A percentile compares a stretch with the other conserved stretches of the same genome.
phyloP scores from a whole-genome alignment of 1,140 invertebrate species.

The Lordiphosa mommai region DNA sequence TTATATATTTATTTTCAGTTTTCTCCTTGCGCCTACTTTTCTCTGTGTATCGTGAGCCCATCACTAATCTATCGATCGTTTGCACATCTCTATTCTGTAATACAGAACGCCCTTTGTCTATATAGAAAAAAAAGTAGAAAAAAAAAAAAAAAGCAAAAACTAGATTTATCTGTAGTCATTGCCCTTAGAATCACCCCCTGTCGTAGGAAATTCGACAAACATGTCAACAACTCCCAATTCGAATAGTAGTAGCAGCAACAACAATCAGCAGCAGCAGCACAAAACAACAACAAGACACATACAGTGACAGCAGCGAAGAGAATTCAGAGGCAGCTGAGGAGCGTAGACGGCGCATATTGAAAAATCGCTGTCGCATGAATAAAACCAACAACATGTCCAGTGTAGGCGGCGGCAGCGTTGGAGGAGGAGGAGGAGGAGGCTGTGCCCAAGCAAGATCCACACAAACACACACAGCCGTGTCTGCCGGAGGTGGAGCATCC shows the following conservation, averaged over 20 bases:
- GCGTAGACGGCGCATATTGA: constrained; percentile 83
- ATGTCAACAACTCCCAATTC: constrained; percentile 76
- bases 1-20: too few relatives aligned
- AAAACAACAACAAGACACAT: constrained; percentile 51
- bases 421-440: constrained; percentile 40
- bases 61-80: too few relatives aligned
- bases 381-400: constrained; percentile 28
- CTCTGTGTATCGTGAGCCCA: too few relatives aligned
- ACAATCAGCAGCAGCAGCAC: constrained; percentile 36
- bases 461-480: constrained; percentile 19
- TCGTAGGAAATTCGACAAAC: constrained; percentile 34
- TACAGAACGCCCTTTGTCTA: too few relatives aligned
- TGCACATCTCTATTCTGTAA: too few relatives aligned
- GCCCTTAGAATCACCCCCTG: neutral
- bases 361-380: constrained; percentile 81
- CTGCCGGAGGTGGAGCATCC: constrained; percentile 3
- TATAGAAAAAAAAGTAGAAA: neutral
- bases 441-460: constrained; percentile 53
- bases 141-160: neutral
- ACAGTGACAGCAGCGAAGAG: constrained; percentile 86
- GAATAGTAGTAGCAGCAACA: constrained; percentile 64
- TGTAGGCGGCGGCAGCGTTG: constrained; percentile 11
- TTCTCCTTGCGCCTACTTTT: too few relatives aligned
- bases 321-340: constrained; percentile 82
- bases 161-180: neutral